These are phyloP conservation scores for Hydrolagus colliei DNA, from an alignment of 2,797 vertebrate species.

Conservation along the genomic window DNA sequence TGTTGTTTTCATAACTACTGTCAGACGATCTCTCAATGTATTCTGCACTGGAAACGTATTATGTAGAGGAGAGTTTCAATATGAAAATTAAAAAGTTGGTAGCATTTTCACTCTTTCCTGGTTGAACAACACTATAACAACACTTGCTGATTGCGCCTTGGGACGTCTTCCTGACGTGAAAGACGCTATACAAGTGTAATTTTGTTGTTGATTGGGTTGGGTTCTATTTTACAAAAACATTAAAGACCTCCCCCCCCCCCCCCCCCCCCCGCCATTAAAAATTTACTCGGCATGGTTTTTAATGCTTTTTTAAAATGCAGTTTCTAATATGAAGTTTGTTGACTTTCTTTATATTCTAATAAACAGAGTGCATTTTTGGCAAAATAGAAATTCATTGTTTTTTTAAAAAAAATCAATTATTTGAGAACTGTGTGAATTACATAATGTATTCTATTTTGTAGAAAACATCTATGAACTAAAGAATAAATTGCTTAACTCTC, in stretches of 20 bases:
- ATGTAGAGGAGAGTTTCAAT: not conserved
- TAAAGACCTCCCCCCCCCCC: not conserved
- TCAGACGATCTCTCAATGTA: not conserved
- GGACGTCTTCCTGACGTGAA: too few species aligned
- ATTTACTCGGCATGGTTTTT: too few species aligned
- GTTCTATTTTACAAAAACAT: conserved; percentile 15
- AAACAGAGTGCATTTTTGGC: too few species aligned
- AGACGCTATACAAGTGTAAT: too few species aligned
- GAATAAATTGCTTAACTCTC: not conserved
- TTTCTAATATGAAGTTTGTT: not conserved
- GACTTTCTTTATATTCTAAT: too few species aligned
- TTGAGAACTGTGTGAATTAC: too few species aligned
- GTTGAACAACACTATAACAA: not conserved
- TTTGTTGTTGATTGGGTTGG: not conserved
- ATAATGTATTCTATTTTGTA: too few species aligned
- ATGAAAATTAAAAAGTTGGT: not conserved
- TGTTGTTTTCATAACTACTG: not conserved
- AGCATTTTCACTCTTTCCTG: conserved; percentile 10
- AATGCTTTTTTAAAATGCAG: not conserved
- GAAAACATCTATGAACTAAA: not conserved
- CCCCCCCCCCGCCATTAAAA: too few species aligned
- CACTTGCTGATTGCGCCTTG: not conserved
- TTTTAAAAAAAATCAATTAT: too few species aligned
- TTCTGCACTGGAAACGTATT: not conserved
- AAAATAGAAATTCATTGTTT: too few species aligned